A percentile compares a stretch with the other conserved stretches of the same genome.
Conservation (phyloP, 2,888 invertebrate genomes). For the Cactoblastis cactorum region DNA sequence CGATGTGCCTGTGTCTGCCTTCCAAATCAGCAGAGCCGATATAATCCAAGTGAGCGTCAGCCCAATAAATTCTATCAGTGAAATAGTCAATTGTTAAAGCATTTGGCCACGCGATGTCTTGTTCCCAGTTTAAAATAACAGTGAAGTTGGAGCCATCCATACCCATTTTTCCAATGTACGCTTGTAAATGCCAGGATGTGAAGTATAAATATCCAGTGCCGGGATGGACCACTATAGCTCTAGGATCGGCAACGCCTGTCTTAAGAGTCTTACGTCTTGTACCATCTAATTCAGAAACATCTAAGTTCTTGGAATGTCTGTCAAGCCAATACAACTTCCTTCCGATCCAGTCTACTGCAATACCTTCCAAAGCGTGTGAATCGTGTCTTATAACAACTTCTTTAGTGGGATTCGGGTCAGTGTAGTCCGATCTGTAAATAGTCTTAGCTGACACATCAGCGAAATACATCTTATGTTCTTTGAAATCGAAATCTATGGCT, state of each 20-base stretch:
- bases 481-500: conserved; percentile 94
- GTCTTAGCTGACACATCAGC: conserved; percentile 98
- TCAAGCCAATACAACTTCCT: conserved; percentile 98
- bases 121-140: conserved; percentile 92
- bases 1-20: conserved; percentile 91
- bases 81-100: conserved; percentile 98
- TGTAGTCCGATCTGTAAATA: conserved; percentile 87
- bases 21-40: conserved; percentile 97
- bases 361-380: conserved; percentile 97
- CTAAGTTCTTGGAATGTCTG: conserved; percentile 94
- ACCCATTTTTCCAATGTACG: conserved; percentile 97
- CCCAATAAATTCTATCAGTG: conserved; percentile 97
- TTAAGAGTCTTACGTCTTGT: conserved; percentile 93
- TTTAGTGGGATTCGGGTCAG: conserved; percentile 80
- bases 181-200: conserved; percentile 97
- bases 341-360: conserved; percentile 97
- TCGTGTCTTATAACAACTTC: conserved; percentile 95
- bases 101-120: conserved; percentile 99
- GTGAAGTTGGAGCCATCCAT: conserved; percentile 97
- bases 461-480: conserved; percentile 93
- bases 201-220: conserved; percentile 96
- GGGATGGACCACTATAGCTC: conserved; percentile 97
- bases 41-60: conserved; percentile 98
- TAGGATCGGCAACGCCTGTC: conserved; percentile 93
- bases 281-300: conserved; percentile 96